Evolutionary conservation across 1,140 invertebrate species (phyloP).

Genomic region (Yoshiicerus persimilis): DNA sequence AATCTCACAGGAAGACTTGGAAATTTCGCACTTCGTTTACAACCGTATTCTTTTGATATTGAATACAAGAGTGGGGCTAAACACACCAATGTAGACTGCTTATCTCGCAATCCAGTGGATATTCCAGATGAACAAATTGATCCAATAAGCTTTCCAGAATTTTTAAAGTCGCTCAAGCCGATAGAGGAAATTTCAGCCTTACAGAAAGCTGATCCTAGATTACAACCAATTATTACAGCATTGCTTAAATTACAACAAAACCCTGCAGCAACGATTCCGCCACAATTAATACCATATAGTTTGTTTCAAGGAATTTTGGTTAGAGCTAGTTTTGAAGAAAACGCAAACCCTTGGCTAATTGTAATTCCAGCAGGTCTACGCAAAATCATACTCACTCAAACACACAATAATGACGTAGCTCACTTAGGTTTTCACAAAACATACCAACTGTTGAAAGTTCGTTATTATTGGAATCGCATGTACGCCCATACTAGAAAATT

Average conservation of each 20-base stretch:
- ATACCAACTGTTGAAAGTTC: neutral
- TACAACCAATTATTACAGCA: neutral
- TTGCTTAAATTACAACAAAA: neutral
- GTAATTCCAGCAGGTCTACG: too few relatives aligned
- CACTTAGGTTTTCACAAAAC: neutral
- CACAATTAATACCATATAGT: neutral
- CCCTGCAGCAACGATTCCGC: too few relatives aligned
- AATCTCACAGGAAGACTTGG: slow-evolving; percentile 15
- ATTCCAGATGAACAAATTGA: neutral
- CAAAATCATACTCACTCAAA: neutral
- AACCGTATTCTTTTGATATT: slow-evolving; percentile 35
- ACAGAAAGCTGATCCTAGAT: neutral
- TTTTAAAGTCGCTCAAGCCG: neutral
- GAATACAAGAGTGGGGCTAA: slow-evolving; percentile 40
- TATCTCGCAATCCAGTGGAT: neutral
- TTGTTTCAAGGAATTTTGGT: neutral
- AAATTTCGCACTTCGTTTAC: slow-evolving; percentile 37
- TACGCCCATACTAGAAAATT: neutral
- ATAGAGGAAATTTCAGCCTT: too few relatives aligned
- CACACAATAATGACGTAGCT: neutral
- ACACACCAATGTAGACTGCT: neutral
- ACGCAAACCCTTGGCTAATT: neutral
- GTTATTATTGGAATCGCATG: neutral
- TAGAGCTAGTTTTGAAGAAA: neutral
- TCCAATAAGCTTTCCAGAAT: neutral